Percentiles rank a stretch among this genome's conserved stretches.
phyloP scores from a whole-genome alignment of 2,113 vertebrate genomes.

The Notothenia rossii region DNA sequence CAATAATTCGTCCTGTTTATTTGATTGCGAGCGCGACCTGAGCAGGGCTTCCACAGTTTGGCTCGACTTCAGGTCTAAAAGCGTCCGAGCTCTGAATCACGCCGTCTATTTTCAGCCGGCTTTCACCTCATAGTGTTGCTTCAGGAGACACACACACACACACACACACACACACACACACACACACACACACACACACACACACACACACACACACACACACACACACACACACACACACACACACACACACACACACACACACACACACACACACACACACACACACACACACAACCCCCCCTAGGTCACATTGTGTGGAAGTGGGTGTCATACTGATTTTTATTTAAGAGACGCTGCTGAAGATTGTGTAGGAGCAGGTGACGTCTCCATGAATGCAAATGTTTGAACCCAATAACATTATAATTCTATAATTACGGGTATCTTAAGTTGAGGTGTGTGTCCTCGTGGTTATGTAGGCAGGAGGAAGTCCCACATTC shows the following conservation, averaged over 20 bases:
- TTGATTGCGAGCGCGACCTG: constrained; percentile 57
- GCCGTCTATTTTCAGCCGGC: constrained; percentile 56
- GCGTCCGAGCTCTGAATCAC: constrained; percentile 39
- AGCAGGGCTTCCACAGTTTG: constrained; percentile 53
- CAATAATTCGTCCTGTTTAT: constrained; percentile 64
- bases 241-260: constrained; percentile 12
- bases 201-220: background rate
- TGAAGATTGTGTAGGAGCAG: constrained; percentile 17
- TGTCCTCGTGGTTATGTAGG: background rate
- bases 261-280: constrained; percentile 11
- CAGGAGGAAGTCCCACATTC: background rate
- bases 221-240: constrained; percentile 8
- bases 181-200: no score
- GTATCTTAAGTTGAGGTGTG: background rate
- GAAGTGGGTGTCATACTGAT: constrained; percentile 41
- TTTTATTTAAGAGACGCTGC: no score
- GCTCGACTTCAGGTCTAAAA: constrained; percentile 55
- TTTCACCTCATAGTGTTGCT: constrained; percentile 33
- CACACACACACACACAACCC: constrained; percentile 13
- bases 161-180: constrained; percentile 12
- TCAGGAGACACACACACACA: constrained; percentile 17
- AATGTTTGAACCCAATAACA: background rate
- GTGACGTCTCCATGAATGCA: background rate
- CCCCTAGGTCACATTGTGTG: constrained; percentile 47
- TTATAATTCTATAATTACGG: background rate